Conservation (phyloP, 1,140 invertebrate species). For the Megalopta genalis region DNA sequence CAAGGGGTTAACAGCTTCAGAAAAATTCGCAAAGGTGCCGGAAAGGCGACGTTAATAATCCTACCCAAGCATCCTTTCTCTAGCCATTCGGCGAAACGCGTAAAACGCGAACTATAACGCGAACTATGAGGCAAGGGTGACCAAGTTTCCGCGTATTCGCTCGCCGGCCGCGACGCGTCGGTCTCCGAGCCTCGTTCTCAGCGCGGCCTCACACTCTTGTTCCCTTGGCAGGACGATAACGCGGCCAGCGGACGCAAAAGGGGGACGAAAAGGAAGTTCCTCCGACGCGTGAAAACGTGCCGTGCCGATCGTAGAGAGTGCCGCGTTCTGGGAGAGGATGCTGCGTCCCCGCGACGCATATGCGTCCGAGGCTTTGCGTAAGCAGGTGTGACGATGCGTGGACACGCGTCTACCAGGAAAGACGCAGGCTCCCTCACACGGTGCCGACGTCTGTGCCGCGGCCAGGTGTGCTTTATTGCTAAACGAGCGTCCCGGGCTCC, state of each 20-base stretch:
- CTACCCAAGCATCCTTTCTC: too few relatives aligned
- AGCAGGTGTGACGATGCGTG: slow-evolving; percentile 80
- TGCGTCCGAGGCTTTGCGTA: slow-evolving; percentile 71
- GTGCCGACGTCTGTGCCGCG: slow-evolving; percentile 53
- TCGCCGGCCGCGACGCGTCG: neutral
- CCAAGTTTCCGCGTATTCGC: neutral
- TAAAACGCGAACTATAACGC: too few relatives aligned
- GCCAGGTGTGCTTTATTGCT: slow-evolving; percentile 75
- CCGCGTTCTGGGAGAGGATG: slow-evolving; percentile 56
- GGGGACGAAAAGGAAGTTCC: slow-evolving; percentile 25
- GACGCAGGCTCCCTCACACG: slow-evolving; percentile 50
- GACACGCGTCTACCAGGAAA: slow-evolving; percentile 79
- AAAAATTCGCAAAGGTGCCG: too few relatives aligned
- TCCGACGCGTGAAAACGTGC: slow-evolving; percentile 46
- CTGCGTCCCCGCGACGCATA: slow-evolving; percentile 54
- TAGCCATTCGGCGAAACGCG: too few relatives aligned
- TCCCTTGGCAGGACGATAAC: slow-evolving; percentile 13
- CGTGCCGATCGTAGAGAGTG: slow-evolving; percentile 27
- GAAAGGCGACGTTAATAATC: too few relatives aligned
- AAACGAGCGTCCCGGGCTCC: slow-evolving; percentile 51
- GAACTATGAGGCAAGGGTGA: too few relatives aligned
- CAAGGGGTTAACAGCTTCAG: too few relatives aligned
- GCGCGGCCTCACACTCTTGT: slow-evolving; percentile 68
- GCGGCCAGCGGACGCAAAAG: neutral
- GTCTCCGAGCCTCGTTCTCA: slow-evolving; percentile 67